A percentile compares a stretch with the other conserved stretches of the same genome.
Evolutionary conservation across 2,797 vertebrate genomes (phyloP).

Genomic region (Poeciliopsis turneri): DNA sequence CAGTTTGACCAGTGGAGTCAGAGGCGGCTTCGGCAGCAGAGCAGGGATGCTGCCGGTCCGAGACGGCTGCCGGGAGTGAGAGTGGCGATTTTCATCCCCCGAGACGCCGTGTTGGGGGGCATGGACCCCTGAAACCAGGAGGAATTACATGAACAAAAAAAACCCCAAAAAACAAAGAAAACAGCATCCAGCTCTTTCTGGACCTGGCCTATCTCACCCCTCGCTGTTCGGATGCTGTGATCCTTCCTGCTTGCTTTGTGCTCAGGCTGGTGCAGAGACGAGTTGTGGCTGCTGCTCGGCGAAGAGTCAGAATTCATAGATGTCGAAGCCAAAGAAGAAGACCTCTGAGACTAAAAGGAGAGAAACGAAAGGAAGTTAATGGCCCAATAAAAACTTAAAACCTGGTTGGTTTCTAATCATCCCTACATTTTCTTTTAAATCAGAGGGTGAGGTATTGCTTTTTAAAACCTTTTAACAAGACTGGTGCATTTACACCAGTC

Average conservation of each 20-base stretch:
- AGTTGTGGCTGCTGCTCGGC: constrained; percentile 61
- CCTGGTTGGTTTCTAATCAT: background rate
- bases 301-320: constrained; percentile 64
- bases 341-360: constrained; percentile 54
- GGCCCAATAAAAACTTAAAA: background rate
- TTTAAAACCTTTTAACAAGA: no score
- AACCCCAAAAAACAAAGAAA: background rate
- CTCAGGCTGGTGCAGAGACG: constrained; percentile 34
- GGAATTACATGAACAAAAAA: background rate
- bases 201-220: constrained; percentile 57
- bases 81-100: constrained; percentile 69
- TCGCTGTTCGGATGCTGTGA: constrained; percentile 55
- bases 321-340: constrained; percentile 41
- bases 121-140: constrained; percentile 76
- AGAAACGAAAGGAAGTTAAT: background rate
- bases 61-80: constrained; percentile 80
- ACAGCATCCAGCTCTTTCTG: background rate
- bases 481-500: no score
- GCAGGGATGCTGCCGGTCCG: constrained; percentile 89
- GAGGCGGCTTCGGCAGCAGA: constrained; percentile 90
- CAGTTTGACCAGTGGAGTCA: constrained; percentile 90
- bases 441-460: background rate
- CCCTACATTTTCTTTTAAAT: background rate
- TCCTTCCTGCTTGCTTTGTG: constrained; percentile 63
- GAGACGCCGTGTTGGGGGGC: constrained; percentile 71